These are phyloP conservation scores for Rhadinocentrus ornatus DNA, from an alignment of 2,797 vertebrate species.

Conservation along the genomic window DNA sequence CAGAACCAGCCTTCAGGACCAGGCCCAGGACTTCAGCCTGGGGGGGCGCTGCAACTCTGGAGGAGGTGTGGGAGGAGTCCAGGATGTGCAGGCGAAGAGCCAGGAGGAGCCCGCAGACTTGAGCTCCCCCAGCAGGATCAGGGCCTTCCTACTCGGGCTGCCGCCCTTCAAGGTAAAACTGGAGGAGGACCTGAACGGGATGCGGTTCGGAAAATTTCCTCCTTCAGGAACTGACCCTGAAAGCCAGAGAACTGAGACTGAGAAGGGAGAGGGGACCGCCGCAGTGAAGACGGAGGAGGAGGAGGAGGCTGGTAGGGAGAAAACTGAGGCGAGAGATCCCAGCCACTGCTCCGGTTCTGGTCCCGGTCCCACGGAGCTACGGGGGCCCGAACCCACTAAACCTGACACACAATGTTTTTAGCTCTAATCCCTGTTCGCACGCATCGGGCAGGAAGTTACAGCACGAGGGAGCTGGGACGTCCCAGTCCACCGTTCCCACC, in stretches of 20 bases:
- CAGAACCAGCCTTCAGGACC: conserved; percentile 45
- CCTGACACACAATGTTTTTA: conserved; percentile 56
- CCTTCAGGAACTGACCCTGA: conserved; percentile 30
- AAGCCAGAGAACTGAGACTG: conserved; percentile 30
- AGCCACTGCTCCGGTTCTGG: neutral
- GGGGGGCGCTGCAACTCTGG: conserved; percentile 29
- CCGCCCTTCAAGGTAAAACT: conserved; percentile 73
- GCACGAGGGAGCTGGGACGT: too few species aligned
- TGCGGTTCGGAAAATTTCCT: conserved; percentile 52
- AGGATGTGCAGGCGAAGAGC: conserved; percentile 41
- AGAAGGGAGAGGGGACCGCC: conserved; percentile 18
- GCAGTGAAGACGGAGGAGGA: conserved; percentile 26
- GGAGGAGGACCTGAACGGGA: conserved; percentile 70
- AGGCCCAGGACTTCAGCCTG: conserved; percentile 41
- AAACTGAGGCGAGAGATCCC: conserved; percentile 42
- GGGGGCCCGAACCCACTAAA: conserved; percentile 24
- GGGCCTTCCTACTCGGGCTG: conserved; percentile 79
- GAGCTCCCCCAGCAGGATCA: conserved; percentile 82
- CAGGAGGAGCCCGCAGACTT: conserved; percentile 85
- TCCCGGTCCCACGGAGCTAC: conserved; percentile 58
- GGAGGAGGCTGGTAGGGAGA: conserved; percentile 19
- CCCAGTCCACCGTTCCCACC: neutral
- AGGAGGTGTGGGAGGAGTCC: conserved; percentile 10
- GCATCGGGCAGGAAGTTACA: neutral
- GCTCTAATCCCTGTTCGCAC: neutral